Evolutionary conservation across 2,888 invertebrate genomes (phyloP).

Genomic region (Phasia obesa): DNA sequence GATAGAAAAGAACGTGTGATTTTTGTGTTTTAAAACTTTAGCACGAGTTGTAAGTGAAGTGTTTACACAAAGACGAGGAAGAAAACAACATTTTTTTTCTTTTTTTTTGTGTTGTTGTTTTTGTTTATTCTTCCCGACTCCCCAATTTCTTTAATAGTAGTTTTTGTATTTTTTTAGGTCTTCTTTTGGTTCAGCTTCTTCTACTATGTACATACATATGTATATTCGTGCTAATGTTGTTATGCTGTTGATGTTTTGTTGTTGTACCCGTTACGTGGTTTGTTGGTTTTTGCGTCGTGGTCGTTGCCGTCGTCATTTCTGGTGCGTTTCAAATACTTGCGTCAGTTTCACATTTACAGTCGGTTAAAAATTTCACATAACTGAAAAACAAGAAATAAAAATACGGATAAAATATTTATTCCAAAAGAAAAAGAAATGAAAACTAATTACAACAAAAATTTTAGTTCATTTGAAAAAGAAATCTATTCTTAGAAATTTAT

Average conservation of each 20-base stretch:
- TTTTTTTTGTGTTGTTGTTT: neutral
- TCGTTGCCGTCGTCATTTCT: conserved; percentile 63
- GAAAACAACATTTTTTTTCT: conserved; percentile 5
- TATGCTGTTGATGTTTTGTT: conserved; percentile 5
- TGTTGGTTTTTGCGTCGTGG: conserved; percentile 50
- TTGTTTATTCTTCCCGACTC: conserved; percentile 37
- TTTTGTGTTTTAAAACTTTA: conserved; percentile 36
- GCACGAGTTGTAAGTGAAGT: conserved; percentile 39
- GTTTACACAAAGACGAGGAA: conserved; percentile 29
- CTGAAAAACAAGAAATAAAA: conserved; percentile 16
- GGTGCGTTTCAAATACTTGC: conserved; percentile 67
- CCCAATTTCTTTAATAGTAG: conserved; percentile 31
- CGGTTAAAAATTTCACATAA: conserved; percentile 57
- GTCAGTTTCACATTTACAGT: conserved; percentile 64
- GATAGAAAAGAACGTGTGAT: conserved; percentile 16
- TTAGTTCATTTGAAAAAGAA: neutral
- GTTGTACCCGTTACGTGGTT: conserved; percentile 58
- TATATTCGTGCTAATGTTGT: conserved; percentile 24
- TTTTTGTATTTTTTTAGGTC: conserved; percentile 26
- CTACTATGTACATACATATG: too few relatives aligned
- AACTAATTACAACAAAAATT: conserved; percentile 1
- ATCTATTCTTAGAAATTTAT: neutral
- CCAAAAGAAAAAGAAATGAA: conserved; percentile 6
- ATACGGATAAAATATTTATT: conserved; percentile 36
- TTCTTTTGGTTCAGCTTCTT: conserved; percentile 36